These are phyloP conservation scores for Callimico goeldii DNA, from an alignment of 2,797 vertebrate genomes.

Conservation along the genomic window DNA sequence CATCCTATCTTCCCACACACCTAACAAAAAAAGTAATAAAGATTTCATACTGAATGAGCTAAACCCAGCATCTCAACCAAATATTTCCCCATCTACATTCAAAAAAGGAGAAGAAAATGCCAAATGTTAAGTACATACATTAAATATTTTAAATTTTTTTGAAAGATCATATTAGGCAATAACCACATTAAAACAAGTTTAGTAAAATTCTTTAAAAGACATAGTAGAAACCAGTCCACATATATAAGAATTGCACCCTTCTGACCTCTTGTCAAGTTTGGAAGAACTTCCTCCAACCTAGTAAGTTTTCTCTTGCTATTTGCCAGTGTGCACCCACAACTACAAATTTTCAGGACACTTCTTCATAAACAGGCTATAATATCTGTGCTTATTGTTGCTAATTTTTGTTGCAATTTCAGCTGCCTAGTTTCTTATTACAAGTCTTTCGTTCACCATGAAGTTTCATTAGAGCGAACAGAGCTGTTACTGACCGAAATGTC, in stretches of 20 bases:
- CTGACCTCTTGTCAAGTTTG: not conserved
- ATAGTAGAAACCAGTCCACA: not conserved
- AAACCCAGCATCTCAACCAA: not conserved
- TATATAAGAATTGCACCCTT: not conserved
- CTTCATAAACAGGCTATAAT: not conserved
- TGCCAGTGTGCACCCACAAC: not conserved
- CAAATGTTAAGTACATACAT: not conserved
- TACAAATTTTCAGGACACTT: not conserved
- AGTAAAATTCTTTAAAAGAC: not conserved
- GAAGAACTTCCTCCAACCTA: not conserved
- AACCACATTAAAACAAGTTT: not conserved
- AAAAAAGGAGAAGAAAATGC: constrained; percentile 32
- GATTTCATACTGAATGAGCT: not conserved
- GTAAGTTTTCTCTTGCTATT: not conserved
- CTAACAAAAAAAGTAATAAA: constrained; percentile 28
- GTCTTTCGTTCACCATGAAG: not conserved
- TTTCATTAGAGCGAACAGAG: constrained; percentile 43
- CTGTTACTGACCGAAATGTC: constrained; percentile 64
- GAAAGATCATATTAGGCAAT: not conserved
- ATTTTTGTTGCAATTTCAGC: not conserved
- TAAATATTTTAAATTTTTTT: constrained; percentile 3
- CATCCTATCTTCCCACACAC: constrained; percentile 33
- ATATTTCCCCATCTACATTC: constrained; percentile 9
- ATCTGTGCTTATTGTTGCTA: not conserved
- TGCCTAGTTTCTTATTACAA: not conserved